Percentiles rank a stretch among this genome's conserved stretches.
phyloP scores from a whole-genome alignment of 92 coral and sea anemone species.

The Actinernus sp. region DNA sequence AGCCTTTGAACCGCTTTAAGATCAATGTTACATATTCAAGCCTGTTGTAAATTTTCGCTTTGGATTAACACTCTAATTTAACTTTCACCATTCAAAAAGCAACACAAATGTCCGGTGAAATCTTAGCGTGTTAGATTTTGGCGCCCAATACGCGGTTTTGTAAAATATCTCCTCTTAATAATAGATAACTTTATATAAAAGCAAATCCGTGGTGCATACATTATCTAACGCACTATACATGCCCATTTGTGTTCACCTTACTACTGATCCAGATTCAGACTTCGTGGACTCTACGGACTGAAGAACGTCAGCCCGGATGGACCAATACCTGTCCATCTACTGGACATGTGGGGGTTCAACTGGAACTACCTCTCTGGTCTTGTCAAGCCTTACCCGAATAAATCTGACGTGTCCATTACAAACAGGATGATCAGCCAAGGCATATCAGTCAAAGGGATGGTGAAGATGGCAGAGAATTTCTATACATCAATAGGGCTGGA shows the following conservation, averaged over 20 bases:
- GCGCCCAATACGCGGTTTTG: background rate
- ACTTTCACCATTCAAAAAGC: too few species aligned
- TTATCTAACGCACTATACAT: too few species aligned
- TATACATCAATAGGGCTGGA: conserved; percentile 33
- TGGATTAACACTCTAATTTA: too few species aligned
- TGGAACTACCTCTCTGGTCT: conserved; percentile 14
- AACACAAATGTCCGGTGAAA: too few species aligned
- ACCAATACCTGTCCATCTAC: conserved; percentile 24
- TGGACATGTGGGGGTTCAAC: conserved; percentile 46
- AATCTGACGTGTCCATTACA: conserved; percentile 1
- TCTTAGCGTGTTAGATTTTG: background rate
- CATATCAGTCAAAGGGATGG: conserved; percentile 20
- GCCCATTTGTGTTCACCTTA: background rate
- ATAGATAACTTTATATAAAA: too few species aligned
- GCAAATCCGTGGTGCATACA: too few species aligned
- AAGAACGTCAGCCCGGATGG: conserved; percentile 4
- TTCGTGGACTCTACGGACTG: conserved; percentile 1
- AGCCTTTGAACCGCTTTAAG: too few species aligned
- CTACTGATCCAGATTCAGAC: background rate
- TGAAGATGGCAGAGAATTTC: conserved; percentile 17
- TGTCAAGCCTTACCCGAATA: conserved; percentile 15
- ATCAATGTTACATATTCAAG: too few species aligned
- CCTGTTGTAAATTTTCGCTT: too few species aligned
- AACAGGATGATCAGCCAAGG: conserved; percentile 13
- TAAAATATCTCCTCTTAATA: background rate